phyloP scores from a whole-genome alignment of 2,888 invertebrate species.

The Acleris cristana region DNA sequence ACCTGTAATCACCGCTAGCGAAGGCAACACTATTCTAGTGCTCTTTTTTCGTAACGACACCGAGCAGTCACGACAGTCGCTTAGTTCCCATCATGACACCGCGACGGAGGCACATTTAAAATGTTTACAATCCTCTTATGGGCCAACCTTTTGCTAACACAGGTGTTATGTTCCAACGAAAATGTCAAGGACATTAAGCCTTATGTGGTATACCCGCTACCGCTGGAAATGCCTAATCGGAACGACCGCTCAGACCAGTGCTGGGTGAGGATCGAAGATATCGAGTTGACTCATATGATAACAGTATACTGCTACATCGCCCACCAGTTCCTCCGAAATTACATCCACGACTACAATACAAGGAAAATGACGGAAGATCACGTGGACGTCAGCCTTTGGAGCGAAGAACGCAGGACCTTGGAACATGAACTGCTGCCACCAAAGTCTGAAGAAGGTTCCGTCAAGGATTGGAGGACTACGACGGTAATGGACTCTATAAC shows the following conservation, averaged over 20 bases:
- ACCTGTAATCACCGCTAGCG: conserved; percentile 66
- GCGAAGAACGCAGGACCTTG: conserved; percentile 57
- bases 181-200: conserved; percentile 52
- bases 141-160: conserved; percentile 47
- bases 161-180: conserved; percentile 48
- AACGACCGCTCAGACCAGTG: conserved; percentile 75
- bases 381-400: conserved; percentile 71
- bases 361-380: conserved; percentile 69
- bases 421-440: conserved; percentile 51
- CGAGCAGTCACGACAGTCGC: conserved; percentile 59
- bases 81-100: conserved; percentile 75
- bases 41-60: conserved; percentile 61
- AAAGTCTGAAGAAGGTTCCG: conserved; percentile 46
- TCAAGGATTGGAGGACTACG: conserved; percentile 67
- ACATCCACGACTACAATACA: conserved; percentile 71
- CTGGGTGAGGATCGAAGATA: conserved; percentile 74
- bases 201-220: conserved; percentile 62
- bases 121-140: conserved; percentile 65
- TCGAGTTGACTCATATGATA: conserved; percentile 68
- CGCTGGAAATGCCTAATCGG: conserved; percentile 68
- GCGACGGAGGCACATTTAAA: conserved; percentile 70
- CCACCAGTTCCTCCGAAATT: conserved; percentile 61
- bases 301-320: conserved; percentile 65
- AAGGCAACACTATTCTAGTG: conserved; percentile 65
- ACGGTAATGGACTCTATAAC: conserved; percentile 69